Evolutionary conservation across 2,113 vertebrate genomes (phyloP).

Genomic region (Aphelocoma coerulescens): DNA sequence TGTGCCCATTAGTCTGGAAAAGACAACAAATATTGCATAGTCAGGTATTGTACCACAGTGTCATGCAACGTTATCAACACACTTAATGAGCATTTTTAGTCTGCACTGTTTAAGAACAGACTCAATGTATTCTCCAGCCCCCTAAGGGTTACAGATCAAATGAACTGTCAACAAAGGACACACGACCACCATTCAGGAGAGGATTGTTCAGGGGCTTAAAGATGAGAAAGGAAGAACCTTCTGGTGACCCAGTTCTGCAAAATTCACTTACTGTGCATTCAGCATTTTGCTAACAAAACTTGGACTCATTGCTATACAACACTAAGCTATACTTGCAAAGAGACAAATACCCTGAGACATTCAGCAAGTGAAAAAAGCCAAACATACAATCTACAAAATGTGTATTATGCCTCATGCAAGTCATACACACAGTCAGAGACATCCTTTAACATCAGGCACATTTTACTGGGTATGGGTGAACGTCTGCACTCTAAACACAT

Average conservation of each 20-base stretch:
- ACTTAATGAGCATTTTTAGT: neutral
- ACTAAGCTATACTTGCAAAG: neutral
- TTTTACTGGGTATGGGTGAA: neutral
- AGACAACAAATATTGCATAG: neutral
- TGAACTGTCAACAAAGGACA: neutral
- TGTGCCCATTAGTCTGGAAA: slow-evolving; percentile 90
- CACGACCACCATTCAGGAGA: neutral
- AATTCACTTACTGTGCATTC: slow-evolving; percentile 16
- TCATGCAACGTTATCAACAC: neutral
- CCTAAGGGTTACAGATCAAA: neutral
- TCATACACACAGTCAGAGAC: neutral
- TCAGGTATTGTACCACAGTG: neutral
- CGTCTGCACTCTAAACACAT: neutral
- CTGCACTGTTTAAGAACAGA: neutral
- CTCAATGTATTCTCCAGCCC: neutral
- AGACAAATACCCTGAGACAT: slow-evolving; percentile 12
- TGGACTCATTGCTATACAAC: neutral
- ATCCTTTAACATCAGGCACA: neutral
- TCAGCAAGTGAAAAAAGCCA: neutral
- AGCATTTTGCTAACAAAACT: slow-evolving; percentile 9
- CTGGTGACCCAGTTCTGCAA: slow-evolving; percentile 4
- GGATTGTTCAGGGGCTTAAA: neutral
- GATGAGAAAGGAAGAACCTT: slow-evolving; percentile 9
- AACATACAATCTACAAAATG: neutral
- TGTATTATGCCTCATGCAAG: neutral